A percentile compares a stretch with the other conserved stretches of the same genome.
Evolutionary conservation across 2,888 invertebrate genomes (phyloP).

Genomic region (Rhabditoides inermis): DNA sequence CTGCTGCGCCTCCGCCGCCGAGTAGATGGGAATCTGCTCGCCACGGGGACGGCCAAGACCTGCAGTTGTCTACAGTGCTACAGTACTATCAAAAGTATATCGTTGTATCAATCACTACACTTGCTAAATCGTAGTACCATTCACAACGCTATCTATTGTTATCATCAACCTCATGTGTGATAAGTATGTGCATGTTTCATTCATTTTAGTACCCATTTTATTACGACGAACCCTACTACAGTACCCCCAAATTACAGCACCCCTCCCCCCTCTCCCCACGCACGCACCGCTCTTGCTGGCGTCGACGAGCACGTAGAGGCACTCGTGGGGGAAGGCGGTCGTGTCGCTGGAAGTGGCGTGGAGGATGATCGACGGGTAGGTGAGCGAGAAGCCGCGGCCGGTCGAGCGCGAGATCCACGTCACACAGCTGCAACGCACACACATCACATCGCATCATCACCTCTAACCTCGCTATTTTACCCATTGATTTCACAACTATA

Average conservation of each 20-base stretch:
- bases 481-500: neutral
- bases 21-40: too few relatives aligned
- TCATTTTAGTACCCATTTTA: too few relatives aligned
- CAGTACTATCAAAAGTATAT: too few relatives aligned
- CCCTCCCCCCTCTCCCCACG: neutral
- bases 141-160: too few relatives aligned
- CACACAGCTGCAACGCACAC: constrained; percentile 16
- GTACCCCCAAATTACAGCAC: neutral
- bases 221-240: too few relatives aligned
- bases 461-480: neutral
- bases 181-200: too few relatives aligned
- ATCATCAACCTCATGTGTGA: too few relatives aligned
- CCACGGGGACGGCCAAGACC: too few relatives aligned
- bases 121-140: too few relatives aligned
- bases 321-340: constrained; percentile 63
- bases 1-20: too few relatives aligned
- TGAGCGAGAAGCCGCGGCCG: constrained; percentile 62
- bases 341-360: constrained; percentile 70
- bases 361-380: constrained; percentile 68
- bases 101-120: too few relatives aligned
- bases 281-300: constrained; percentile 52
- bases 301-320: constrained; percentile 69
- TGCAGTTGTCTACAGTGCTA: too few relatives aligned
- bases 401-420: constrained; percentile 15
- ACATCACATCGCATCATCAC: neutral